Conservation (phyloP, 1,140 invertebrate species). For the Camponotus vicinus region DNA sequence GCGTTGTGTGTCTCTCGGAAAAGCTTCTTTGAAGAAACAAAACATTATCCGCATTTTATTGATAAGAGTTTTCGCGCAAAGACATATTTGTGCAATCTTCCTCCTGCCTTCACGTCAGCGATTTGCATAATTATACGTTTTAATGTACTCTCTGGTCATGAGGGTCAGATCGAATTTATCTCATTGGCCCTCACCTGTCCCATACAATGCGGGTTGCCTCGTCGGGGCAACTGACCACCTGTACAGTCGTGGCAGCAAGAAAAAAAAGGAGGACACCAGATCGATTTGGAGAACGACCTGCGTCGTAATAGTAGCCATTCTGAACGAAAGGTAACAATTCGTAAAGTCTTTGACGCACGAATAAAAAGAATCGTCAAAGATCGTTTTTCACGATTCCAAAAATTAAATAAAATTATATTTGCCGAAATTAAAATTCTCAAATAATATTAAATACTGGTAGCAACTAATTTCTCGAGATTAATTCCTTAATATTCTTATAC, state of each 20-base stretch:
- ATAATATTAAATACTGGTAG: neutral
- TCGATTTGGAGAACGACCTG: constrained; percentile 27
- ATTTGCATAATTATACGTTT: constrained; percentile 84
- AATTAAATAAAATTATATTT: neutral
- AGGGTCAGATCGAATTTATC: constrained; percentile 86
- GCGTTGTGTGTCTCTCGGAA: neutral
- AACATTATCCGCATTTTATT: neutral
- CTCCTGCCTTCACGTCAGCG: constrained; percentile 73
- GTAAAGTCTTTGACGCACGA: neutral
- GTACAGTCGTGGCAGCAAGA: constrained; percentile 76
- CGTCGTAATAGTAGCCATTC: neutral
- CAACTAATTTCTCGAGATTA: neutral
- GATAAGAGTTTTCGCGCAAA: neutral
- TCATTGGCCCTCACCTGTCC: constrained; percentile 85
- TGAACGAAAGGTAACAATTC: neutral
- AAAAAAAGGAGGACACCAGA: constrained; percentile 30
- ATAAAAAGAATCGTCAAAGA: neutral
- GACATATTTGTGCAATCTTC: constrained; percentile 65
- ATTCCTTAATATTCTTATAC: too few species aligned
- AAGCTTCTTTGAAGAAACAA: neutral
- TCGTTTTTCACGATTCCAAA: neutral
- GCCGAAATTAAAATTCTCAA: neutral
- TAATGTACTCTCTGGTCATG: constrained; percentile 79
- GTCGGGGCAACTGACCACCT: constrained; percentile 83
- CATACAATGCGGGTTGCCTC: constrained; percentile 81